Evolutionary conservation across 2,888 invertebrate genomes (phyloP).

Genomic region (Branchellion lobata): DNA sequence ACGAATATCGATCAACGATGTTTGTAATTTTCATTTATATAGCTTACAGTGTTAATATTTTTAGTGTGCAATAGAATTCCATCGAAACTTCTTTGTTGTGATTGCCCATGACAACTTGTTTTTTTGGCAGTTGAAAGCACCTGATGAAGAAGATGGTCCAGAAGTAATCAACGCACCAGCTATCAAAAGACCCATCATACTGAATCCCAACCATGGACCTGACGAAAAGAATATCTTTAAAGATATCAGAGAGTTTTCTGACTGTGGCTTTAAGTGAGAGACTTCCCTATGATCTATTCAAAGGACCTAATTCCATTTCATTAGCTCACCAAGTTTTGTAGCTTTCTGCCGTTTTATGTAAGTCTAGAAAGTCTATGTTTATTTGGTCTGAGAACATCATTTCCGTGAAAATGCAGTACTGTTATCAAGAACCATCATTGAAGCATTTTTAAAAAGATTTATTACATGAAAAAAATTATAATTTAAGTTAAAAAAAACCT

Average conservation of each 20-base stretch:
- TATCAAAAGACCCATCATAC: background rate
- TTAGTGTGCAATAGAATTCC: no score
- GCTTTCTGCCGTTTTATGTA: no score
- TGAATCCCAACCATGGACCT: constrained; percentile 13
- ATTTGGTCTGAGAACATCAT: no score
- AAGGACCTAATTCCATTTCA: no score
- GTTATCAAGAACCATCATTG: no score
- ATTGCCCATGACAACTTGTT: no score
- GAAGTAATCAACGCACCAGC: background rate
- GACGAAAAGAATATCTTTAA: constrained; percentile 27
- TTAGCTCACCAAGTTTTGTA: no score
- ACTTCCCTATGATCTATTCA: background rate
- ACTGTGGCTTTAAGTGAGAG: constrained; percentile 23
- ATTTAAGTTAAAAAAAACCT: background rate
- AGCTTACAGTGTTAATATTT: background rate
- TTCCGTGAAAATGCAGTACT: no score
- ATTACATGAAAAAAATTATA: background rate
- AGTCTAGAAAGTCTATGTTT: no score
- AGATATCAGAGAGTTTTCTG: constrained; percentile 27
- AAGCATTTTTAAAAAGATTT: no score
- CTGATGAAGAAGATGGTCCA: background rate
- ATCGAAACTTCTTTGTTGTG: no score
- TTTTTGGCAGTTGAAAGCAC: background rate
- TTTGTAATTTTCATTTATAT: background rate
- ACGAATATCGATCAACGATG: background rate